Conservation (phyloP, 2,113 vertebrate species). For the Rostratula benghalensis region DNA sequence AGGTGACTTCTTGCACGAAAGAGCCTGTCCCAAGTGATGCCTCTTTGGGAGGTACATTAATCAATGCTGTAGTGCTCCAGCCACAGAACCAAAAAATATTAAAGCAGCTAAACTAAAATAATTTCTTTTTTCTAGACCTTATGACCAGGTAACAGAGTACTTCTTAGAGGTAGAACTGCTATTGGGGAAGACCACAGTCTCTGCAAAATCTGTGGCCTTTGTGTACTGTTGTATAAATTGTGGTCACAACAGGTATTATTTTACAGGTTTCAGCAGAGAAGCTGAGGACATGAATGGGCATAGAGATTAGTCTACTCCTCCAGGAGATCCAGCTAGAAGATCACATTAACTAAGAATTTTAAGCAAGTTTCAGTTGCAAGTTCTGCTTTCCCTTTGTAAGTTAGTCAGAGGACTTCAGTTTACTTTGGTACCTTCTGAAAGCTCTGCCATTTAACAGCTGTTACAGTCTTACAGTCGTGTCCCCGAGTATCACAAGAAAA, state of each 20-base stretch:
- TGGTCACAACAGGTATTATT: not conserved
- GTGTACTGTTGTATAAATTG: not conserved
- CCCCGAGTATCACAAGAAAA: not conserved
- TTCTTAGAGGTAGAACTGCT: not conserved
- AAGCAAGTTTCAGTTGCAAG: not conserved
- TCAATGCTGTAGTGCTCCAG: not conserved
- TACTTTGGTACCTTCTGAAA: not conserved
- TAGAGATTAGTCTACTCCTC: not conserved
- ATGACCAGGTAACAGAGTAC: not conserved
- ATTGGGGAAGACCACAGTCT: not conserved
- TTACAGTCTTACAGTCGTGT: not conserved
- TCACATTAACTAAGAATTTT: accelerated
- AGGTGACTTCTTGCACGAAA: not conserved
- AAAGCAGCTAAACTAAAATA: not conserved
- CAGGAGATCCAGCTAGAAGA: not conserved
- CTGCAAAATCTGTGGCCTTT: not conserved
- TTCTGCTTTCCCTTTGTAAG: not conserved
- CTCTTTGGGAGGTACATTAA: not conserved
- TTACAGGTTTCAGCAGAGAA: not conserved
- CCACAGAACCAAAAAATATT: not conserved
- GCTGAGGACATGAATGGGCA: not conserved
- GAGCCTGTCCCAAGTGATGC: not conserved
- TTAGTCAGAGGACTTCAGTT: not conserved
- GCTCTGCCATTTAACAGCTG: not conserved
- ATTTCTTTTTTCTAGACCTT: not conserved